Conservation (phyloP, 1,140 invertebrate genomes). For the Mamestra configurata region DNA sequence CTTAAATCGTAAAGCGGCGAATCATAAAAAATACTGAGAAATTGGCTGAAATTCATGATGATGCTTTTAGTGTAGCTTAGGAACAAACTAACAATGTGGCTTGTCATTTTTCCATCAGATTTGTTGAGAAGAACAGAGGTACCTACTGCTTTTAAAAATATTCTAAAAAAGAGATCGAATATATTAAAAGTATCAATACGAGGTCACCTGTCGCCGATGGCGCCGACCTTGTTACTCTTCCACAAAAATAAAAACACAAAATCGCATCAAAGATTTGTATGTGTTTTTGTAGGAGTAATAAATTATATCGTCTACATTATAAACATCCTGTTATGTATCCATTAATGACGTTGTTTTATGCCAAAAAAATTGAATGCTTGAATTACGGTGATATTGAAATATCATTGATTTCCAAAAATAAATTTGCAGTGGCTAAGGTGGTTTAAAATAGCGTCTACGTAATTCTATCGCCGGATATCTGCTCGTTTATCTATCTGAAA, state of each 20-base stretch:
- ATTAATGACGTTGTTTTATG: slow-evolving; percentile 3
- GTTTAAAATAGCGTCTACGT: neutral
- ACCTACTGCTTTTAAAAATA: no score
- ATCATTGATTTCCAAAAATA: neutral
- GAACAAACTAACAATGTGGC: no score
- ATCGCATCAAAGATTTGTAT: slow-evolving; percentile 35
- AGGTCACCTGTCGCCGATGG: slow-evolving; percentile 46
- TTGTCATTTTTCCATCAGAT: no score
- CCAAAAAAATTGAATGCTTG: neutral
- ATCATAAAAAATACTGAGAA: no score
- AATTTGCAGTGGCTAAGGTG: neutral
- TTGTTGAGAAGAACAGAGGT: no score
- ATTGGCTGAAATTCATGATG: no score
- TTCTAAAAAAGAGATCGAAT: slow-evolving; percentile 29
- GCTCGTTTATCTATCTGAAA: no score
- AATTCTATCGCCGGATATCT: neutral
- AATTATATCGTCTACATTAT: slow-evolving; percentile 36
- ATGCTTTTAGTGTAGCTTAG: no score
- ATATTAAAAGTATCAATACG: slow-evolving; percentile 24
- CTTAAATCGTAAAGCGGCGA: no score
- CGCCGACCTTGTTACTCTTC: slow-evolving; percentile 53
- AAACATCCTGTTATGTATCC: slow-evolving; percentile 45
- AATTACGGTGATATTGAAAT: slow-evolving; percentile 12
- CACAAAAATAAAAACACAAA: slow-evolving; percentile 46
- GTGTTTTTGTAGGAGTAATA: slow-evolving; percentile 28